Evolutionary conservation across 2,888 invertebrate genomes (phyloP).

Genomic region (Ophion obscuratus): DNA sequence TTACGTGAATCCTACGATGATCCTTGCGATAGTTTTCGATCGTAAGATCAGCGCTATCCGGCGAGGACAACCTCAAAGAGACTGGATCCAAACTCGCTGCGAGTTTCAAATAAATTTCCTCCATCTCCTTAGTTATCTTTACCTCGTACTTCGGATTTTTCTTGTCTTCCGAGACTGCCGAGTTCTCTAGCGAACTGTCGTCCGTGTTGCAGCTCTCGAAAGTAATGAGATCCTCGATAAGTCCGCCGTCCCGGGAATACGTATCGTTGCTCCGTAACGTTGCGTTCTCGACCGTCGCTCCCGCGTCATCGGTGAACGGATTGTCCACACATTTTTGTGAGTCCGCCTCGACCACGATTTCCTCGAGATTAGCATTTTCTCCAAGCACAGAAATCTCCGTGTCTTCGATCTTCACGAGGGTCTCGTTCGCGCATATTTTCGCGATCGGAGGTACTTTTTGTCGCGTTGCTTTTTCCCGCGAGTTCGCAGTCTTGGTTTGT

Average conservation of each 20-base stretch:
- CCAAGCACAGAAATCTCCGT: conserved; percentile 33
- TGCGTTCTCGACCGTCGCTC: neutral
- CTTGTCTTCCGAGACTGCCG: conserved; percentile 23
- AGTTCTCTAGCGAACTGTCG: conserved; percentile 68
- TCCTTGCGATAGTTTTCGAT: conserved; percentile 81
- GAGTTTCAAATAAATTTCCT: conserved; percentile 81
- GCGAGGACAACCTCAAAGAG: conserved; percentile 72
- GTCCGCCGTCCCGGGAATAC: neutral
- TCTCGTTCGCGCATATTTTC: conserved; percentile 40
- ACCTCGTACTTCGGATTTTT: conserved; percentile 76
- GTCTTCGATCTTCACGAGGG: conserved; percentile 54
- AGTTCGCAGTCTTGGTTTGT: conserved; percentile 1
- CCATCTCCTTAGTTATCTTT: conserved; percentile 81
- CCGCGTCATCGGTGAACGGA: conserved; percentile 45
- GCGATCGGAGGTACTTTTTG: conserved; percentile 20
- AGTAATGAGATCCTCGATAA: conserved; percentile 75
- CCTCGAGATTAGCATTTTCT: conserved; percentile 39
- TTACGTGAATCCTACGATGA: conserved; percentile 77
- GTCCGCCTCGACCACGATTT: conserved; percentile 30
- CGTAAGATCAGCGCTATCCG: conserved; percentile 77
- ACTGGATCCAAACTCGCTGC: conserved; percentile 81
- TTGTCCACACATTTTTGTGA: conserved; percentile 37
- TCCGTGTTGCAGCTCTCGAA: conserved; percentile 78
- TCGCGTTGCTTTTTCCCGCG: conserved; percentile 34
- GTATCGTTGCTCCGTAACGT: neutral